Evolutionary conservation across 2,888 invertebrate species (phyloP).

Genomic region (Shargacucullia verbasci): DNA sequence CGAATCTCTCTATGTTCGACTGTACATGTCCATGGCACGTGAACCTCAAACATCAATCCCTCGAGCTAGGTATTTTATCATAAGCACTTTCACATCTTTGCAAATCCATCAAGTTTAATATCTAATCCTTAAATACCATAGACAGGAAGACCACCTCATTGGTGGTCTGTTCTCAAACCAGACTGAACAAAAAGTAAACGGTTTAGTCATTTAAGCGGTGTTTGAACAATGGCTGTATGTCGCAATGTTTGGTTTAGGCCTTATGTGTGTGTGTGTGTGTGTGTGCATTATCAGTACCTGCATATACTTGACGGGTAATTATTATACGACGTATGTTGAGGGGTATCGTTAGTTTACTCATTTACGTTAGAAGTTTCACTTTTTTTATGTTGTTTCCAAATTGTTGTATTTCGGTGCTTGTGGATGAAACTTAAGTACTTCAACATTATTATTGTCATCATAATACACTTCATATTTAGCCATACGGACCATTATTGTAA

Average conservation of each 20-base stretch:
- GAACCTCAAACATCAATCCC: too few species aligned
- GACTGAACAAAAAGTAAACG: constrained; percentile 36
- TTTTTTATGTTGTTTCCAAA: background rate
- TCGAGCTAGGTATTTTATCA: too few species aligned
- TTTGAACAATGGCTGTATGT: constrained; percentile 57
- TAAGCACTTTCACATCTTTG: too few species aligned
- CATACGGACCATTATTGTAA: too few species aligned
- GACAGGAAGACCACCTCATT: constrained; percentile 1
- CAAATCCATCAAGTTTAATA: too few species aligned
- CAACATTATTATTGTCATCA: too few species aligned
- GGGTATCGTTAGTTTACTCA: constrained; percentile 3
- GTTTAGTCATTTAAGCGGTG: constrained; percentile 48
- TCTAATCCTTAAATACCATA: background rate
- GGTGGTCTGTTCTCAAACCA: constrained; percentile 30
- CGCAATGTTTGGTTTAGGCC: constrained; percentile 53
- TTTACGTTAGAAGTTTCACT: constrained; percentile 5
- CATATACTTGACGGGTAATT: constrained; percentile 31
- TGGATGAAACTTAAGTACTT: too few species aligned
- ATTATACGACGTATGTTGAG: constrained; percentile 25
- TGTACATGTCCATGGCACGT: too few species aligned
- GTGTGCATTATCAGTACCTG: constrained; percentile 53
- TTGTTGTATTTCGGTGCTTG: background rate
- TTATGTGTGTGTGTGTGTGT: constrained; percentile 23
- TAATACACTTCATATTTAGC: too few species aligned
- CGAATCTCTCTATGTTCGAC: too few species aligned